A percentile compares a stretch with the other conserved stretches of the same genome.
phyloP scores from a whole-genome alignment of 2,113 vertebrate species.

The Brachyistius frenatus region DNA sequence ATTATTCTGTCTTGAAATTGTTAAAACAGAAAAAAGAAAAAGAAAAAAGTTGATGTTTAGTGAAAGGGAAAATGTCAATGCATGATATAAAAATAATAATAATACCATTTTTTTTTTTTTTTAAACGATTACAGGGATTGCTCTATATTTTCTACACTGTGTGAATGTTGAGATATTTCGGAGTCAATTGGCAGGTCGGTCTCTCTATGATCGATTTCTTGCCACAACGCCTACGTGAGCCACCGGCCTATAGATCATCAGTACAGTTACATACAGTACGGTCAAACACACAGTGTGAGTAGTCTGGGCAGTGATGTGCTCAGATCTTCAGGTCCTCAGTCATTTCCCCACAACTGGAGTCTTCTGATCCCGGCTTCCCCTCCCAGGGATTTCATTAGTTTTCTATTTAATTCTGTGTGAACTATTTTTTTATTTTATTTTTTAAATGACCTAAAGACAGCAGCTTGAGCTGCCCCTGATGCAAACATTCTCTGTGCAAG shows the following conservation, averaged over 20 bases:
- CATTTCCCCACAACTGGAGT: constrained; percentile 29
- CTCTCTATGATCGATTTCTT: not conserved
- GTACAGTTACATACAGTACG: not conserved
- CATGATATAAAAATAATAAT: not conserved
- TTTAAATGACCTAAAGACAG: not conserved
- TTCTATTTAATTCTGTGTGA: constrained; percentile 52
- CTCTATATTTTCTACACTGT: too few species aligned
- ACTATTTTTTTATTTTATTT: not conserved
- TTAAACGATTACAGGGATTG: too few species aligned
- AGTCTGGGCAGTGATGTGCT: not conserved
- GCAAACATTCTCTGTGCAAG: not conserved
- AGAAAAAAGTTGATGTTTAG: too few species aligned
- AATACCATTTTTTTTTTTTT: too few species aligned
- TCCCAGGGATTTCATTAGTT: constrained; percentile 40
- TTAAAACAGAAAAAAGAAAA: too few species aligned
- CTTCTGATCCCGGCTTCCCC: constrained; percentile 27
- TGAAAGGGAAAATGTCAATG: not conserved
- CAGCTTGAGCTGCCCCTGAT: not conserved
- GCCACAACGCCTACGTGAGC: not conserved
- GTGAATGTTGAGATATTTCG: not conserved
- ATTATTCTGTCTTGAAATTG: too few species aligned
- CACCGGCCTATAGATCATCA: not conserved
- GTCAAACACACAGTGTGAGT: too few species aligned
- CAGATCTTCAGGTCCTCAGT: constrained; percentile 17
- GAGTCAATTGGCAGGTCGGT: constrained; percentile 8